Percentiles rank a stretch among this genome's conserved stretches.
Evolutionary conservation across 2,113 vertebrate species (phyloP).

Genomic region (Hystrix brachyura): DNA sequence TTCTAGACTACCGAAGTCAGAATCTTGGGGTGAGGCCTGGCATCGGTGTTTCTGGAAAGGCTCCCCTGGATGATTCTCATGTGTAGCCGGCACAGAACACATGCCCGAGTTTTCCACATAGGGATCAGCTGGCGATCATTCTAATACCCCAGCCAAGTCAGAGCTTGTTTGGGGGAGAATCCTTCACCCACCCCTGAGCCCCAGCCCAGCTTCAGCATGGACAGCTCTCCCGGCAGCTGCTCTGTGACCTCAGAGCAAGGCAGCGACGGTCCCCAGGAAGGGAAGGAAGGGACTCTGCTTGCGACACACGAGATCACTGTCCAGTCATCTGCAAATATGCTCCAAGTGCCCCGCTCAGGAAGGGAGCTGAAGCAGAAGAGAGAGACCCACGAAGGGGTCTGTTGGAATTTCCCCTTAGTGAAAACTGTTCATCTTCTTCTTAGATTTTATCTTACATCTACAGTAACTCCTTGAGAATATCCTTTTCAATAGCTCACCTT

Average conservation of each 20-base stretch:
- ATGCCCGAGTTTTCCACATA: background rate
- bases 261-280: background rate
- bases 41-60: background rate
- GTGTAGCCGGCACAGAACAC: background rate
- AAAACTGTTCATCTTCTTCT: background rate
- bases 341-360: background rate
- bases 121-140: background rate
- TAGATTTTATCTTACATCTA: conserved; percentile 29
- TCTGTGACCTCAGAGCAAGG: background rate
- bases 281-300: background rate
- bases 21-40: background rate
- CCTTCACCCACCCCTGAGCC: background rate
- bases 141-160: background rate
- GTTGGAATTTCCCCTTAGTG: background rate
- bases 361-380: background rate
- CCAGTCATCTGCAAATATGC: background rate
- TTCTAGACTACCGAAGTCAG: background rate
- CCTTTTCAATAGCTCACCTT: conserved; percentile 16
- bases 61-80: background rate
- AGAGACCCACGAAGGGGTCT: background rate
- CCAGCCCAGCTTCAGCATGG: background rate
- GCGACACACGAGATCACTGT: accelerated
- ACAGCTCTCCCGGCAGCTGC: background rate
- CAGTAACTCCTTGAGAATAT: conserved; percentile 50
- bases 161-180: background rate